phyloP scores from a whole-genome alignment of 2,888 invertebrate species.

The Aphodius granarius region DNA sequence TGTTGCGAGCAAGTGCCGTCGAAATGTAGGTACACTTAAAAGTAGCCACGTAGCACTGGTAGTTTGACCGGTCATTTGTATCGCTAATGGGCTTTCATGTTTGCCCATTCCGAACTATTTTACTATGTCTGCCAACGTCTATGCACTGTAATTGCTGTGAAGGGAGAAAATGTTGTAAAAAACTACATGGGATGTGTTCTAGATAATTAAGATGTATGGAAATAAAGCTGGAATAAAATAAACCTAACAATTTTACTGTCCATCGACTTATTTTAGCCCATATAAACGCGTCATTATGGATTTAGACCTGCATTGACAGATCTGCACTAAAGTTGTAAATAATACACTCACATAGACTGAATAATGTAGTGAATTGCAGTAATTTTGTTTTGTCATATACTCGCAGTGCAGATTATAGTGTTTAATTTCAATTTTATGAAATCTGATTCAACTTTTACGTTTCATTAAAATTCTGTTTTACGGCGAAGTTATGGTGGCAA shows the following conservation, averaged over 20 bases:
- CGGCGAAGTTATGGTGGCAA: not conserved
- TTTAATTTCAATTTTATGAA: not conserved
- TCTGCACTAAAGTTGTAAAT: too few species aligned
- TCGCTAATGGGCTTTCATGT: conserved; percentile 1
- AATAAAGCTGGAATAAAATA: too few species aligned
- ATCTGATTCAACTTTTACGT: not conserved
- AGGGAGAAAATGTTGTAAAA: too few species aligned
- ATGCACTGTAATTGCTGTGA: not conserved
- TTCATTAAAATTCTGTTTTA: not conserved
- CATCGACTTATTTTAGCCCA: too few species aligned
- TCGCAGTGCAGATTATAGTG: not conserved
- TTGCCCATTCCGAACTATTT: not conserved
- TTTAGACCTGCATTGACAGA: too few species aligned
- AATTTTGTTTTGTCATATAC: not conserved
- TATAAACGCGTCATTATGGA: too few species aligned
- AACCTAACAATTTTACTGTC: too few species aligned
- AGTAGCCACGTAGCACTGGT: not conserved
- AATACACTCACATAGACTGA: too few species aligned
- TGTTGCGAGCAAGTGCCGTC: conserved; percentile 22
- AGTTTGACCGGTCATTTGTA: not conserved
- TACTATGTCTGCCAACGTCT: not conserved
- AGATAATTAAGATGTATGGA: too few species aligned
- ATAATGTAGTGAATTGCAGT: not conserved
- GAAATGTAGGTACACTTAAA: conserved; percentile 10
- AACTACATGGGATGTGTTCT: too few species aligned